A percentile compares a stretch with the other conserved stretches of the same genome.
Conservation (phyloP, 1,140 invertebrate species). For the Tetramorium parvispinum region DNA sequence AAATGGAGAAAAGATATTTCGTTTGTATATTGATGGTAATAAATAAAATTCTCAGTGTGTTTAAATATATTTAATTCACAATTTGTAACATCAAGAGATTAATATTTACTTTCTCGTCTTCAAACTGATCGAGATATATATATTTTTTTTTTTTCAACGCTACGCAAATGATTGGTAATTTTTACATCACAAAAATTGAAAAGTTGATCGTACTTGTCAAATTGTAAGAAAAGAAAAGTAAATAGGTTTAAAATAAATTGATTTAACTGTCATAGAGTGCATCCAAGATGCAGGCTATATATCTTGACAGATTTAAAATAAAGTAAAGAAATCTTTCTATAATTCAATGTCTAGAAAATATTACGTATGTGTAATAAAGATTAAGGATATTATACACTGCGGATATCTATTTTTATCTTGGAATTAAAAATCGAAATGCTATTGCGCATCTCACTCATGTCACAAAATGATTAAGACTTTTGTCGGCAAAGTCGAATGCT, state of each 20-base stretch:
- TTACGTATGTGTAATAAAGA: too few relatives aligned
- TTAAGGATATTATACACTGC: neutral
- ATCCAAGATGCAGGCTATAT: too few relatives aligned
- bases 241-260: neutral
- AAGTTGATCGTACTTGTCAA: neutral
- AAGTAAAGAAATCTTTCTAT: neutral
- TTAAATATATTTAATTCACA: neutral
- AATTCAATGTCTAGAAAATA: neutral
- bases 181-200: neutral
- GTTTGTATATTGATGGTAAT: neutral
- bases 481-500: neutral
- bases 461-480: neutral
- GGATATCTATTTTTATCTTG: neutral
- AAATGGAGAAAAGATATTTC: neutral
- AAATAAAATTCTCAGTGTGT: neutral
- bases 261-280: neutral
- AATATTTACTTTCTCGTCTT: neutral
- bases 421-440: neutral
- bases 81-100: neutral
- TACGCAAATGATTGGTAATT: neutral
- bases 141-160: neutral
- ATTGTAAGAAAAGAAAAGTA: too few relatives aligned
- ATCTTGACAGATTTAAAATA: neutral
- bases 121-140: neutral
- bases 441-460: neutral